These are phyloP conservation scores for Whitmania pigra DNA, from an alignment of 1,140 invertebrate species.

Conservation along the genomic window DNA sequence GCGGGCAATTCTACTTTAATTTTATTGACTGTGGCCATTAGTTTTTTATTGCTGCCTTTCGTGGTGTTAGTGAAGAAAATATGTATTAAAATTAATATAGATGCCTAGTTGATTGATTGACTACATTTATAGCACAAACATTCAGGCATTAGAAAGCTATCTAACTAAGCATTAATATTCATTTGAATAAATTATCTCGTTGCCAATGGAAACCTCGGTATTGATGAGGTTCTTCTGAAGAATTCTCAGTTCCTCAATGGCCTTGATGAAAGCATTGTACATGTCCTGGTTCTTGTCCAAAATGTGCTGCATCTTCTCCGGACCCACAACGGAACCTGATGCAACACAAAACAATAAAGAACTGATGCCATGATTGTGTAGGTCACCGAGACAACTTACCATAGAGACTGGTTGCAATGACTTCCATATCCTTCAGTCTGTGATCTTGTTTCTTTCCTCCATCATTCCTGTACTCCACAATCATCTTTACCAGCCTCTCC, in stretches of 20 bases:
- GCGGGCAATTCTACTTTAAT: too few species aligned
- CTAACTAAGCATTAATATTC: too few species aligned
- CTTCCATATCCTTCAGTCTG: conserved; percentile 54
- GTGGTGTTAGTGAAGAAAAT: too few species aligned
- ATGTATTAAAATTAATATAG: too few species aligned
- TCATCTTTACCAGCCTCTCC: conserved; percentile 49
- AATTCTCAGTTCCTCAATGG: conserved; percentile 52
- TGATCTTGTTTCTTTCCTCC: conserved; percentile 56
- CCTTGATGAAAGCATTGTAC: conserved; percentile 56
- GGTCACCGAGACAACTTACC: conserved; percentile 41
- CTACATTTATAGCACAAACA: too few species aligned
- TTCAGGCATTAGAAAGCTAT: too few species aligned
- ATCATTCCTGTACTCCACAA: conserved; percentile 55
- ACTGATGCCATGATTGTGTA: too few species aligned
- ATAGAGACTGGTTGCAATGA: conserved; percentile 54
- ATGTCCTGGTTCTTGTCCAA: conserved; percentile 57
- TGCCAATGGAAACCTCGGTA: conserved; percentile 26
- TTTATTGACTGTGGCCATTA: too few species aligned
- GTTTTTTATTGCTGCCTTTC: too few species aligned
- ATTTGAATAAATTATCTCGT: too few species aligned
- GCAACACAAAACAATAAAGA: neutral
- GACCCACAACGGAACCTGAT: conserved; percentile 28
- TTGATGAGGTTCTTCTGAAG: conserved; percentile 48
- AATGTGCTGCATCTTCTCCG: conserved; percentile 49
- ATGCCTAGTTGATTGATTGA: too few species aligned